Conservation (phyloP, 1,140 invertebrate species). For the Idris sp. region DNA sequence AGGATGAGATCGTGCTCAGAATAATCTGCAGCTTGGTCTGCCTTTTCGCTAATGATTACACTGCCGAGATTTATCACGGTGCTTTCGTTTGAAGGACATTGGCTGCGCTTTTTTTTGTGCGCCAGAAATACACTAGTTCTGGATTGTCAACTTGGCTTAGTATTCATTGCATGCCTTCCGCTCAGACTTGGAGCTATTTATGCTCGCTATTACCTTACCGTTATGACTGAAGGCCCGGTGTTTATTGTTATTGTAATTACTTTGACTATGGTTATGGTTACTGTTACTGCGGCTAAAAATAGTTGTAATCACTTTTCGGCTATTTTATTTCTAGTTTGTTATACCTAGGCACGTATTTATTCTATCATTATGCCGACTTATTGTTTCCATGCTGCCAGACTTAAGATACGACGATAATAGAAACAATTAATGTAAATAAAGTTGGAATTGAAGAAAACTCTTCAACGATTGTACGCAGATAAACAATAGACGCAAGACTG, state of each 20-base stretch:
- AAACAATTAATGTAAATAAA: constrained; percentile 17
- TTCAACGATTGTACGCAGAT: too few species aligned
- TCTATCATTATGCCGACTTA: constrained; percentile 18
- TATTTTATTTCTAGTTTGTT: constrained; percentile 33
- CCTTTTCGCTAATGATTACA: constrained; percentile 51
- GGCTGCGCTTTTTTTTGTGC: constrained; percentile 50
- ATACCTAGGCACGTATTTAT: constrained; percentile 30
- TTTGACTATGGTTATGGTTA: constrained; percentile 58
- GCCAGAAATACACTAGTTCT: constrained; percentile 31
- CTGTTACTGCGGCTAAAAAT: constrained; percentile 47
- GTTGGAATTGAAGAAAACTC: not conserved
- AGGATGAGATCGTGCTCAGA: constrained; percentile 52
- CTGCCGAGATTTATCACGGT: constrained; percentile 46
- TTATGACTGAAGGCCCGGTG: constrained; percentile 53
- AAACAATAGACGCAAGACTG: too few species aligned
- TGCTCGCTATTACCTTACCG: constrained; percentile 45
- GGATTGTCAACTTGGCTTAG: constrained; percentile 40
- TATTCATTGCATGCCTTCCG: constrained; percentile 35
- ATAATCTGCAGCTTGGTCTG: constrained; percentile 39
- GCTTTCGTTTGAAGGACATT: constrained; percentile 48
- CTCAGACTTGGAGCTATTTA: constrained; percentile 34
- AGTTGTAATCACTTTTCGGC: constrained; percentile 46
- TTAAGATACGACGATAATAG: constrained; percentile 25
- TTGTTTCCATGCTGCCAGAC: constrained; percentile 26
- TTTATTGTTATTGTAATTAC: constrained; percentile 60